phyloP scores from a whole-genome alignment of 92 coral and sea anemone genomes.

The Palythoa caribaeorum region DNA sequence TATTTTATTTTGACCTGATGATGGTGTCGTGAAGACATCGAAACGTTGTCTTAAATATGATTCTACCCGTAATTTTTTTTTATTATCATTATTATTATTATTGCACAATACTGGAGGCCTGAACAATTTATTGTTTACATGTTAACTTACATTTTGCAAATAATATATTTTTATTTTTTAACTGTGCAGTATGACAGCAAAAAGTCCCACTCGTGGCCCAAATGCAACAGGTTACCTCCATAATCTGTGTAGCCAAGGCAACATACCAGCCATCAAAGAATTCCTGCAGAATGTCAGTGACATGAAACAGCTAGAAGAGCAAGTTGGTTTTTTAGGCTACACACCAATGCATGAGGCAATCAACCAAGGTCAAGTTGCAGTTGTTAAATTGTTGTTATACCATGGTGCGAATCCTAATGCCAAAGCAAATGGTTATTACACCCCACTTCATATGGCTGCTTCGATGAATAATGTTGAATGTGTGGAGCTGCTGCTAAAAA shows the following conservation, averaged over 20 bases:
- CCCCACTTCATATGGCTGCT: constrained; percentile 94
- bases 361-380: too few species aligned
- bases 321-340: constrained; percentile 92
- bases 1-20: too few species aligned
- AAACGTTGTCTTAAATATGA: too few species aligned
- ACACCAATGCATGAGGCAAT: constrained; percentile 69
- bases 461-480: constrained; percentile 86
- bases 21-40: too few species aligned
- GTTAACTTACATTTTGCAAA: too few species aligned
- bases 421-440: constrained; percentile 89
- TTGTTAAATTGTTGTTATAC: constrained; percentile 1
- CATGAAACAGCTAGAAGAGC: constrained; percentile 75
- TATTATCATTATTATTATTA: too few species aligned
- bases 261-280: constrained; percentile 63
- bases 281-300: constrained; percentile 66
- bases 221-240: constrained; percentile 73
- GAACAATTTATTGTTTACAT: too few species aligned
- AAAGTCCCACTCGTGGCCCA: constrained; percentile 49
- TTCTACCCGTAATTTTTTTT: too few species aligned
- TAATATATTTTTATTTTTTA: background rate
- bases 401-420: constrained; percentile 94
- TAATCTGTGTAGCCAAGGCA: constrained; percentile 83
- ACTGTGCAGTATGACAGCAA: constrained; percentile 25
- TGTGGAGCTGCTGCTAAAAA: constrained; percentile 76
- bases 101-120: too few species aligned